Percentiles rank a stretch among this genome's conserved stretches.
Evolutionary conservation across 2,113 vertebrate genomes (phyloP).

Genomic region (Azemiops feae): DNA sequence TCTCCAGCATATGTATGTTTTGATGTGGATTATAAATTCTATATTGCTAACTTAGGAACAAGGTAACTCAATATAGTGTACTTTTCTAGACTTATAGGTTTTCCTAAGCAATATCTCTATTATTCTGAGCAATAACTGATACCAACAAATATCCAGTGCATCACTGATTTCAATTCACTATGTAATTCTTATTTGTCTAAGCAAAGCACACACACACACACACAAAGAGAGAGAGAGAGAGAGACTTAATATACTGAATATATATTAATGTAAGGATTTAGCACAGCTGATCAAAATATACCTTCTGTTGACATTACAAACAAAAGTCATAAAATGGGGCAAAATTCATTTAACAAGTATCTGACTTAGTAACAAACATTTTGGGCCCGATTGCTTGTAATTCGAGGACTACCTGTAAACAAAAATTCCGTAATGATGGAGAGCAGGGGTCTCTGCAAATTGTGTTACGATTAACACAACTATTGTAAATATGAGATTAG

Average conservation of each 20-base stretch:
- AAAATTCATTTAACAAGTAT: not conserved
- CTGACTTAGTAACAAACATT: not conserved
- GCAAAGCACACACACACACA: too few relatives aligned
- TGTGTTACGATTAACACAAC: not conserved
- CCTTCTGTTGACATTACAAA: slow-evolving; percentile 21
- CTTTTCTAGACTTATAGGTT: not conserved
- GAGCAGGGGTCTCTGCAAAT: not conserved
- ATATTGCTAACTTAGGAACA: not conserved
- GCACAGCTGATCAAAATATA: slow-evolving; percentile 34
- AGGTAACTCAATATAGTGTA: not conserved
- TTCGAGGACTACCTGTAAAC: not conserved
- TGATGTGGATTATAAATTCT: not conserved
- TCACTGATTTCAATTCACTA: slow-evolving; percentile 26
- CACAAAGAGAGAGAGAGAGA: too few relatives aligned
- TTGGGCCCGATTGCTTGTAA: not conserved
- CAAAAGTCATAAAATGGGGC: not conserved
- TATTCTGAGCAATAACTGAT: slow-evolving; percentile 16
- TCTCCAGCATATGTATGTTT: not conserved
- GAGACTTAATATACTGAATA: too few relatives aligned
- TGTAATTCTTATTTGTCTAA: slow-evolving; percentile 36
- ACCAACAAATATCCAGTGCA: slow-evolving; percentile 26
- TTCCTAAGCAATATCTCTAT: not conserved
- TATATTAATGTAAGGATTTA: slow-evolving; percentile 1
- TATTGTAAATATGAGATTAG: not conserved
- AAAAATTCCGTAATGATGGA: not conserved